Conservation (phyloP, 1,140 invertebrate genomes). For the Drosophila navojoa region DNA sequence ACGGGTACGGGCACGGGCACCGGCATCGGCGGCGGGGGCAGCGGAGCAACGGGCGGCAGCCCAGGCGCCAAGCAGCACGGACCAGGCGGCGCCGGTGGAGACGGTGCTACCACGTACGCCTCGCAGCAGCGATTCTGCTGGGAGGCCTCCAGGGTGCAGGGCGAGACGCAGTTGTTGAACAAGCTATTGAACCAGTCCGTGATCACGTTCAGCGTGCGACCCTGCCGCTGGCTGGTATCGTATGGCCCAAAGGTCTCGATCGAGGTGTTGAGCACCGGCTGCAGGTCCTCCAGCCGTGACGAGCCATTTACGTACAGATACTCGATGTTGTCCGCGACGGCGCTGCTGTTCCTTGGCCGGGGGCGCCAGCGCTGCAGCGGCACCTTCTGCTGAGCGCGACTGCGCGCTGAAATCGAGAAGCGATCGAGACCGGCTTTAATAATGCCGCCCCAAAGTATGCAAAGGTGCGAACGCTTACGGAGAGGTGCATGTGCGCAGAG, state of each 20-base stretch:
- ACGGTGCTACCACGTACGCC: constrained; percentile 50
- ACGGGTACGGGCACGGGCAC: constrained; percentile 34
- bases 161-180: constrained; percentile 60
- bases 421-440: background rate
- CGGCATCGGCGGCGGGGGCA: constrained; percentile 26
- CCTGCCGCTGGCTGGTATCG: constrained; percentile 63
- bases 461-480: too few species aligned
- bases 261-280: constrained; percentile 41
- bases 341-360: constrained; percentile 9
- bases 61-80: constrained; percentile 15
- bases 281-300: constrained; percentile 54
- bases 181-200: constrained; percentile 61
- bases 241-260: constrained; percentile 60
- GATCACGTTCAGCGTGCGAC: constrained; percentile 64
- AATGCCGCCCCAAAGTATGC: constrained; percentile 30
- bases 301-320: constrained; percentile 49
- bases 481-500: too few species aligned
- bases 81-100: constrained; percentile 10
- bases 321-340: constrained; percentile 32
- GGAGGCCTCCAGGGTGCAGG: constrained; percentile 72
- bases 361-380: constrained; percentile 48
- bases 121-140: constrained; percentile 71
- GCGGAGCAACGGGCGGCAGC: background rate
- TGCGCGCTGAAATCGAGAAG: constrained; percentile 24
- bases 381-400: constrained; percentile 58